Conservation (phyloP, 2,113 vertebrate species). For the Poeciliopsis retropinna region DNA sequence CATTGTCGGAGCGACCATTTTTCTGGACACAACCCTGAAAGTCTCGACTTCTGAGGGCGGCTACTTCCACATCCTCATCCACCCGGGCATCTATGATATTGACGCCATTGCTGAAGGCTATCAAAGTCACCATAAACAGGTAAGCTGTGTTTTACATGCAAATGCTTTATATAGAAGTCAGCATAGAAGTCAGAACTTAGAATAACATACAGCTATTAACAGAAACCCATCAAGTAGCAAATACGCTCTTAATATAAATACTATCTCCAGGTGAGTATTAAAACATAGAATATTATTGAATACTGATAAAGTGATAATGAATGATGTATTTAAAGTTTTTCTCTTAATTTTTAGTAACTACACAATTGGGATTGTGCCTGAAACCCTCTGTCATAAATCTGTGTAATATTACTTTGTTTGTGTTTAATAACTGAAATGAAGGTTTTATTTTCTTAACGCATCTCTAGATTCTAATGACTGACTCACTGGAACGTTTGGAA, state of each 20-base stretch:
- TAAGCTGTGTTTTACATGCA: slow-evolving; percentile 38
- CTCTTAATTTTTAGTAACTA: neutral
- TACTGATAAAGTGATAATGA: neutral
- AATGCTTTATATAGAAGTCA: no score
- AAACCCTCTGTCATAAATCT: neutral
- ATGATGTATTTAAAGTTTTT: neutral
- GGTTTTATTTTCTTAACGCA: neutral
- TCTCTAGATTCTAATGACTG: neutral
- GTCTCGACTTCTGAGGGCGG: slow-evolving; percentile 87
- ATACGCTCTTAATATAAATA: no score
- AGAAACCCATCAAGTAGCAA: no score
- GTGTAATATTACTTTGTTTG: neutral
- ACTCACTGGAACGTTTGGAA: neutral
- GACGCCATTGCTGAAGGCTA: slow-evolving; percentile 90
- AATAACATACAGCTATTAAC: neutral
- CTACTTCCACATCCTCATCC: slow-evolving; percentile 90
- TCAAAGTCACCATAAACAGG: slow-evolving; percentile 90
- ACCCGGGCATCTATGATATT: slow-evolving; percentile 91
- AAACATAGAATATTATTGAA: neutral
- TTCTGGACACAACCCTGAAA: slow-evolving; percentile 87
- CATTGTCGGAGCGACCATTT: slow-evolving; percentile 87
- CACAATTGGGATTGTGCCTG: neutral
- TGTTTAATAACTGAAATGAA: neutral
- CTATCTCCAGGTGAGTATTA: neutral
- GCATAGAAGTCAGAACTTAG: neutral